Percentiles rank a stretch among this genome's conserved stretches.
These are phyloP conservation scores for Drosophila suboccidentalis DNA, from an alignment of 2,888 invertebrate genomes.

Conservation along the genomic window DNA sequence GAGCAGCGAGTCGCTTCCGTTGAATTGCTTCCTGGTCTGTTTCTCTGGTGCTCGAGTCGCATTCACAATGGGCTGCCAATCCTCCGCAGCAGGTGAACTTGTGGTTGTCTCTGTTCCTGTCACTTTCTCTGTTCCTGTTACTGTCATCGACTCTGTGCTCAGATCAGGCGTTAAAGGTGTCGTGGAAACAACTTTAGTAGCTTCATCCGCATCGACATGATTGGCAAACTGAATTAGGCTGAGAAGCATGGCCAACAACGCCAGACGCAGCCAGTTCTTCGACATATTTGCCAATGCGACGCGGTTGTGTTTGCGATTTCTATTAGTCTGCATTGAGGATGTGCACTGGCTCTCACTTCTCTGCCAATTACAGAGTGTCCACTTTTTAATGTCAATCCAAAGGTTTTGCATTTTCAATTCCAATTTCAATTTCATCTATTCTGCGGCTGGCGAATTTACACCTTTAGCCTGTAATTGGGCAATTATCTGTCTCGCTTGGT, in stretches of 20 bases:
- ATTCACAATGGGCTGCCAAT: constrained; percentile 68
- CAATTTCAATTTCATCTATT: constrained; percentile 35
- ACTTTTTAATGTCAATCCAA: constrained; percentile 32
- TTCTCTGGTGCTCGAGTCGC: constrained; percentile 26
- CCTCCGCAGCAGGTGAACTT: constrained; percentile 42
- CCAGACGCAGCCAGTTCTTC: constrained; percentile 35
- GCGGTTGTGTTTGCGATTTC: constrained; percentile 55
- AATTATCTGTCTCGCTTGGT: constrained; percentile 22
- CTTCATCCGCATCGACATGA: constrained; percentile 54
- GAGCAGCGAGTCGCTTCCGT: constrained; percentile 74
- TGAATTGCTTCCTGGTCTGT: constrained; percentile 13
- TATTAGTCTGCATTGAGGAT: constrained; percentile 62
- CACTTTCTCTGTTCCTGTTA: constrained; percentile 1
- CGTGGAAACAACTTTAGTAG: constrained; percentile 37
- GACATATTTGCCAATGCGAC: constrained; percentile 52
- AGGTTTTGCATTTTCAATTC: constrained; percentile 52
- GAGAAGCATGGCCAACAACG: constrained; percentile 41
- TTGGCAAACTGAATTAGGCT: constrained; percentile 40
- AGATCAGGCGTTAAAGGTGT: constrained; percentile 53
- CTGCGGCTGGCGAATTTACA: constrained; percentile 44
- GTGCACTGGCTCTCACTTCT: constrained; percentile 64
- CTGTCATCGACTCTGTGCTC: constrained; percentile 26
- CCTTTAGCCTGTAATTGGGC: constrained; percentile 27
- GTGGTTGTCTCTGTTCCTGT: constrained; percentile 13
- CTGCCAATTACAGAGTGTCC: constrained; percentile 60